Evolutionary conservation across 2,113 vertebrate genomes (phyloP).

Genomic region (Ceratotherium simum): DNA sequence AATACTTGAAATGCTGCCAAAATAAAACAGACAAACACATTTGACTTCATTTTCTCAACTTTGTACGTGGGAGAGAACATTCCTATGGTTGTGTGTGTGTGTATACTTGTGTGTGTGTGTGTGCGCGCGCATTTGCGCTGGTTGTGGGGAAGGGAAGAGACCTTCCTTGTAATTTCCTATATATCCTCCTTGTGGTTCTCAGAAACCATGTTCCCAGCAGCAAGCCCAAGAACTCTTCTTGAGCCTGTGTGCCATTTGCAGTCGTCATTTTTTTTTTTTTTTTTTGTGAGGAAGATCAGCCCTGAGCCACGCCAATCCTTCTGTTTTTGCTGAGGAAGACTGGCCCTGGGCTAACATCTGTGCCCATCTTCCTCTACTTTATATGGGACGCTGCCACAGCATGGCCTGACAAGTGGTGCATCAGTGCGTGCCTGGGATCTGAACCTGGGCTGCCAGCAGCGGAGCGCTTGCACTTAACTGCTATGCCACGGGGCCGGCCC

Average conservation of each 20-base stretch:
- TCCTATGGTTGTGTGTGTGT: background rate
- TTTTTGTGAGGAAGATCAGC: too few species aligned
- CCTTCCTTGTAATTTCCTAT: background rate
- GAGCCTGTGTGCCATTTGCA: background rate
- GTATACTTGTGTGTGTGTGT: accelerated
- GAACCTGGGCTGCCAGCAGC: too few species aligned
- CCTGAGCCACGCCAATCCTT: too few species aligned
- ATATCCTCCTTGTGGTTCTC: background rate
- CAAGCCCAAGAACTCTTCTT: background rate
- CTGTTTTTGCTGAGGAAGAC: too few species aligned
- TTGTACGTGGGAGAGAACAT: background rate
- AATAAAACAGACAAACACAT: constrained; percentile 3
- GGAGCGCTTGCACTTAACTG: too few species aligned
- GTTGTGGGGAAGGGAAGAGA: background rate
- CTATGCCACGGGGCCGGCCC: too few species aligned
- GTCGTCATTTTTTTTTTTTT: background rate
- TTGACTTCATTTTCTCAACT: background rate
- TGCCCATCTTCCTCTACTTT: too few species aligned
- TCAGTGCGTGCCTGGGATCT: too few species aligned
- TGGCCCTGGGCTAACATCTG: too few species aligned
- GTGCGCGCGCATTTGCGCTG: accelerated
- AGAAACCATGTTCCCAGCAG: background rate
- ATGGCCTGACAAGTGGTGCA: too few species aligned
- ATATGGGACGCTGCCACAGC: too few species aligned
- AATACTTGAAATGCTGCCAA: constrained; percentile 23